Base-by-base conservation (phyloP, 23 tunicate species). In the Aplidium turbinatum region DNA sequence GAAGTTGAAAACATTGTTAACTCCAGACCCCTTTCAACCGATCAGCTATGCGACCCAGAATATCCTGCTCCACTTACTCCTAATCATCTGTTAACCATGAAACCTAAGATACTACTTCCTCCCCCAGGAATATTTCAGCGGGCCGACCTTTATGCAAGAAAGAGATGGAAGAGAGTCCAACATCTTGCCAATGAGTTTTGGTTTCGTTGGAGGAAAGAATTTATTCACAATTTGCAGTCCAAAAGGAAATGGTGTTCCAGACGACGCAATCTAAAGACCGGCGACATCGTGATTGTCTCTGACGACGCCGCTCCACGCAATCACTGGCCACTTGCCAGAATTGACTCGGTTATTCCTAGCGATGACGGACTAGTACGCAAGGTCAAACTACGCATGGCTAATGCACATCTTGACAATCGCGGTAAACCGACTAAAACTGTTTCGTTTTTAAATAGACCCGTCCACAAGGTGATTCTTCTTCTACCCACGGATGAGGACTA, bases 1-100 rank as follows among this genome's bases (percentile, higher is more conserved):
- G 77, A 70, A 48, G 77, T 48, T 4, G 77, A 70, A 47, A 70
- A 70, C 31, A 46, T 70, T 3, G 77, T 70, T 3, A 70, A 70
- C 61, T 70, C 35, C 2, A 13, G 77, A 34, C 32, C 77, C 3
- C 60, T 70, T 2, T 31, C 62, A 3, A 7, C 21, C n/a, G 62
- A 70, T 26, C 39, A 29, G 2, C 24, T 70, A 31, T 22, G 16
- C 21, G 61, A 47, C 3, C n/a, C 35, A 42, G 35, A 5, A 3
- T 25, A 6, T n/a, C n/a, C n/a, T n/a, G 77, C 28, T 4, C 77
- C 77, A 47, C 21, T 70, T 13, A 70, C 77, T n/a, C 77, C 77
- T 2, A 70, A 70, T 48, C 77, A 70, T 70, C 35, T 70, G 6
- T 36, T 70, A 2, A 70, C 77, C 25, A 47, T 45, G 58, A 70